Base-by-base conservation (phyloP, 1,140 invertebrate species). In the Eumeta japonica region DNA sequence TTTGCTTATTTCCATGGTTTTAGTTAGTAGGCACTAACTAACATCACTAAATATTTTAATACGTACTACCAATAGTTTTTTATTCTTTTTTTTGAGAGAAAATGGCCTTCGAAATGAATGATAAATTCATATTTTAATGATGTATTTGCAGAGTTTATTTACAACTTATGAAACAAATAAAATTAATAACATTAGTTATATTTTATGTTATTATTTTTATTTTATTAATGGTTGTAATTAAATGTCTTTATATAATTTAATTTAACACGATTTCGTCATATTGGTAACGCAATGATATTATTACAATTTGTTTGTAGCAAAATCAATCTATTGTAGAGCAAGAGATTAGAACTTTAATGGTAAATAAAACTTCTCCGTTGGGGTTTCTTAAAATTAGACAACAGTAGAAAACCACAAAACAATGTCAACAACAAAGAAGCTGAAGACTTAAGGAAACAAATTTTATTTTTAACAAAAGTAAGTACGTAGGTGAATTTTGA, bases 271-370 rank as follows among this genome's bases (percentile, higher is more conserved):
- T 15, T 37, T 38, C 28, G 20, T 19, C 10, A 33, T 29, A 12
- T 12, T 38, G 9, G 4, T 14, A 28, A 14, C 13, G 2, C 18
- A 11, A 39, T 5, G n/a, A 12, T 20, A 17, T 12, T 13, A 24
- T 7, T 2, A 28, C n/a, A 7, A 2, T 40, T 39, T 11, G 24
- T 35, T 58, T 47, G 12, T 37, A 77, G 74, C 52, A 73, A 55
- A 74, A 75, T 37, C 72, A 75, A 55, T 45, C 54, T 24, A 48
- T 58, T 28, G 57, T 77, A 12, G 65, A 74, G 39, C 55, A 67
- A 46, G 74, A 77, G 52, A 71, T 73, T 13, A 59, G 59, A 32
- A 53, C 60, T 3, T 37, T 77, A 3, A 73, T 2, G 74, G 75
- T 41, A 77, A 77, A 42, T 60, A 72, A 16, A 61, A 64, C 34